A percentile compares a stretch with the other conserved stretches of the same genome.
Conservation (phyloP, 2,797 vertebrate species). For the Sebastes ruberrimus region DNA sequence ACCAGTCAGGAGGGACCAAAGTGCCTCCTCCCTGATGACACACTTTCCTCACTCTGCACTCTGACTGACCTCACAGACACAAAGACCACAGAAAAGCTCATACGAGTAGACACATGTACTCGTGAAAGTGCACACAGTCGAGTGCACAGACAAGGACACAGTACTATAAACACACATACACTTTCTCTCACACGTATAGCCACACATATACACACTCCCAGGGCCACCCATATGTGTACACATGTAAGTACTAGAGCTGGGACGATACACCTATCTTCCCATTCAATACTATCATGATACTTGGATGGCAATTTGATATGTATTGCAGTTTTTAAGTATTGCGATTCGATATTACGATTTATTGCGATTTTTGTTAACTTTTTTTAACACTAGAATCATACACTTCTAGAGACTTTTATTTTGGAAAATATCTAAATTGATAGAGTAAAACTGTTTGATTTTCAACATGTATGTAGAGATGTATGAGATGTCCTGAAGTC, state of each 20-base stretch:
- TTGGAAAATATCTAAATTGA: too few relatives aligned
- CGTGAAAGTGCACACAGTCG: background rate
- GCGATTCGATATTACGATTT: too few relatives aligned
- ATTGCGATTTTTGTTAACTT: too few relatives aligned
- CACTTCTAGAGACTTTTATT: too few relatives aligned
- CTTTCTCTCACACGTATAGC: background rate
- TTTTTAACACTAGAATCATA: too few relatives aligned
- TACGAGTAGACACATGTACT: background rate
- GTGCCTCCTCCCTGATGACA: slow-evolving; percentile 54
- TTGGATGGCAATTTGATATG: fast-evolving
- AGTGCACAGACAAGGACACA: background rate
- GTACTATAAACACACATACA: background rate
- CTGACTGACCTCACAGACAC: slow-evolving; percentile 53
- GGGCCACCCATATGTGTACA: background rate
- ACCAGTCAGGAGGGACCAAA: slow-evolving; percentile 50
- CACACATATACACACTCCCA: too few relatives aligned
- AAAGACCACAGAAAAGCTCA: background rate
- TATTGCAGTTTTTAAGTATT: too few relatives aligned
- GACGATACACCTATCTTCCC: fast-evolving
- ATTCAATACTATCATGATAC: too few relatives aligned
- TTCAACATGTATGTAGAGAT: too few relatives aligned
- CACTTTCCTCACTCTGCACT: slow-evolving; percentile 65
- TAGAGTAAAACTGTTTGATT: too few relatives aligned
- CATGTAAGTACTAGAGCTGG: background rate
- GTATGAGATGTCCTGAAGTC: too few relatives aligned